phyloP scores from a whole-genome alignment of 2,888 invertebrate genomes.

The Antheraea yamamai region DNA sequence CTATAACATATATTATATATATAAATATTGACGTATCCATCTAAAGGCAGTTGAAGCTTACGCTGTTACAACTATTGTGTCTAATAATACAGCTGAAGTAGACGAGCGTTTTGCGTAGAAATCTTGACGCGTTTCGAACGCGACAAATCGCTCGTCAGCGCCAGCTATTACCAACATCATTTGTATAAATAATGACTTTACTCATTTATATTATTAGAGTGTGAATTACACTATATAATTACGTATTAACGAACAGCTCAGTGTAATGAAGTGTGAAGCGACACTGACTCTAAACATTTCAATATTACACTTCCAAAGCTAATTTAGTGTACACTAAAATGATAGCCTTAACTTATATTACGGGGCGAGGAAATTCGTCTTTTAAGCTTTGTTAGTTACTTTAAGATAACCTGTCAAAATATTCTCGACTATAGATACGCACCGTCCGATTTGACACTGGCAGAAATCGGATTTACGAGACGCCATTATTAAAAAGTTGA shows the following conservation, averaged over 20 bases:
- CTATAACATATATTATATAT: slow-evolving; percentile 67
- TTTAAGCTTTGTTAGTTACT: background rate
- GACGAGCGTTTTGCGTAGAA: slow-evolving; percentile 15
- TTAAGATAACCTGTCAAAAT: background rate
- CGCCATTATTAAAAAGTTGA: too few relatives aligned
- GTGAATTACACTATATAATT: slow-evolving; percentile 74
- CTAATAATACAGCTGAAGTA: slow-evolving; percentile 31
- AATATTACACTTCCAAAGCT: slow-evolving; percentile 65
- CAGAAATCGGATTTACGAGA: too few relatives aligned
- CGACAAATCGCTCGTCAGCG: slow-evolving; percentile 28
- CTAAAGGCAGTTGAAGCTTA: slow-evolving; percentile 74
- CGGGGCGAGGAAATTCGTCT: background rate
- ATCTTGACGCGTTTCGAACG: slow-evolving; percentile 21
- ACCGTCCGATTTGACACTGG: background rate
- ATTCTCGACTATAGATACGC: background rate
- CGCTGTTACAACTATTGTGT: slow-evolving; percentile 61
- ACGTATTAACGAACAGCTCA: slow-evolving; percentile 78
- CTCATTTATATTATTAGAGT: slow-evolving; percentile 65
- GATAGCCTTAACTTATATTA: slow-evolving; percentile 16
- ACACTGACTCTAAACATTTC: slow-evolving; percentile 76
- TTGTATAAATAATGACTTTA: slow-evolving; percentile 72
- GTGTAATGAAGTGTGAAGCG: slow-evolving; percentile 74
- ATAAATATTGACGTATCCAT: slow-evolving; percentile 72
- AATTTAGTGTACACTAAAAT: slow-evolving; percentile 70
- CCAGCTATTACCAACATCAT: slow-evolving; percentile 40